A percentile compares a stretch with the other conserved stretches of the same genome.
These are phyloP conservation scores for Ferdinandea cuprea DNA, from an alignment of 2,888 invertebrate species.

Conservation along the genomic window DNA sequence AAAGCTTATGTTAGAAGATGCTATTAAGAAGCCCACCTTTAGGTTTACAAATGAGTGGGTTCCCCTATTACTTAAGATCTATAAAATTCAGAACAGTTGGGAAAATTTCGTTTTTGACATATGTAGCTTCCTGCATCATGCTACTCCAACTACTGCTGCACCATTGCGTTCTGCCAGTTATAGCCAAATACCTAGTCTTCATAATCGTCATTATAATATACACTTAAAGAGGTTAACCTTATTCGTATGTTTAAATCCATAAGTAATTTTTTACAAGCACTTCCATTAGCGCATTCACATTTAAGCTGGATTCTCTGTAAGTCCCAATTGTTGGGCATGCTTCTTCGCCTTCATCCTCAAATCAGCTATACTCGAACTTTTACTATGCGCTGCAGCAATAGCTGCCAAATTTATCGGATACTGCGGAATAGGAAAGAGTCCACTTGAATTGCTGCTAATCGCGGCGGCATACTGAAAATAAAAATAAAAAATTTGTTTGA, in stretches of 20 bases:
- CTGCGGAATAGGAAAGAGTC: conserved; percentile 87
- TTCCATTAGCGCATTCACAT: neutral
- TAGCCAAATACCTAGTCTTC: neutral
- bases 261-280: conserved; percentile 11
- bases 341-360: conserved; percentile 95
- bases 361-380: conserved; percentile 97
- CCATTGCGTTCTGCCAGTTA: neutral
- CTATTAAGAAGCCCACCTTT: too few species aligned
- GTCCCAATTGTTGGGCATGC: conserved; percentile 93
- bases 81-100: too few species aligned
- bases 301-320: conserved; percentile 78
- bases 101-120: too few species aligned
- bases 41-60: too few species aligned
- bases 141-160: neutral
- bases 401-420: conserved; percentile 91
- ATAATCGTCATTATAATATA: conserved; percentile 21
- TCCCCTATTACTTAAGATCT: too few species aligned
- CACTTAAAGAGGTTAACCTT: conserved; percentile 16
- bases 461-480: conserved; percentile 87
- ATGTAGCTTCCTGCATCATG: too few species aligned
- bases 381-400: conserved; percentile 91
- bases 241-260: neutral
- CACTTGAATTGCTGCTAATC: conserved; percentile 83
- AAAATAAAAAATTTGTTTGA: neutral
- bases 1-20: too few species aligned